phyloP scores from a whole-genome alignment of 1,140 invertebrate genomes.

The Drosophila hydei region DNA sequence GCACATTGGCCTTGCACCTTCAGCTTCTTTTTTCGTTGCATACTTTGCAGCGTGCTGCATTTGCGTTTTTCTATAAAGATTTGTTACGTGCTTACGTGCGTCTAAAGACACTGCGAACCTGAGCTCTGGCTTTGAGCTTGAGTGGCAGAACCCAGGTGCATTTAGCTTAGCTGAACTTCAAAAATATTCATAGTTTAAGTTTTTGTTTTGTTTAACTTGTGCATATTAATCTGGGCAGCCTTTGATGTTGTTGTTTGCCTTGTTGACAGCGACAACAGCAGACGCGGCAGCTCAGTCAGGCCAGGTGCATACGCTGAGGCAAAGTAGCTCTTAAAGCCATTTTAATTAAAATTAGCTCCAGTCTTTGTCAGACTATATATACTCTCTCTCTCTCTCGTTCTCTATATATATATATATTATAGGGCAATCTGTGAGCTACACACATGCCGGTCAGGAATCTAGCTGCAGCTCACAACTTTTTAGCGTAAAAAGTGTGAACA shows the following conservation, averaged over 20 bases:
- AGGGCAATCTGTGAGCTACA: not conserved
- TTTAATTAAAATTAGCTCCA: conserved; percentile 25
- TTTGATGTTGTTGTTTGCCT: conserved; percentile 40
- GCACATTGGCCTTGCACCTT: conserved; percentile 63
- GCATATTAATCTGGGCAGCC: not conserved
- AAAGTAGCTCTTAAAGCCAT: conserved; percentile 10
- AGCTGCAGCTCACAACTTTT: conserved; percentile 15
- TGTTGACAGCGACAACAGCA: conserved; percentile 47
- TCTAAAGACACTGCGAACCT: not conserved
- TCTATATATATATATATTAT: not conserved
- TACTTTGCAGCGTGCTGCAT: conserved; percentile 46
- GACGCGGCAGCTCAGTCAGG: conserved; percentile 34
- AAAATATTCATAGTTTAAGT: no score
- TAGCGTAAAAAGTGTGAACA: conserved; percentile 66
- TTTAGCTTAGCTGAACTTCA: no score
- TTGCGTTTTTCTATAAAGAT: conserved; percentile 15
- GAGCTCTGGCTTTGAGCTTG: not conserved
- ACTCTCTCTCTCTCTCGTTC: no score
- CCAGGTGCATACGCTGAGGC: no score
- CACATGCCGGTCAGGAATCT: conserved; percentile 8
- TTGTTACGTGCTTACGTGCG: conserved; percentile 20
- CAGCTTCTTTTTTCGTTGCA: conserved; percentile 52
- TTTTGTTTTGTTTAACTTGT: no score
- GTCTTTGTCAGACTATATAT: not conserved
- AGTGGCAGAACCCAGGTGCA: not conserved